Conservation (phyloP, 2,888 invertebrate genomes). For the Cryptus armator region DNA sequence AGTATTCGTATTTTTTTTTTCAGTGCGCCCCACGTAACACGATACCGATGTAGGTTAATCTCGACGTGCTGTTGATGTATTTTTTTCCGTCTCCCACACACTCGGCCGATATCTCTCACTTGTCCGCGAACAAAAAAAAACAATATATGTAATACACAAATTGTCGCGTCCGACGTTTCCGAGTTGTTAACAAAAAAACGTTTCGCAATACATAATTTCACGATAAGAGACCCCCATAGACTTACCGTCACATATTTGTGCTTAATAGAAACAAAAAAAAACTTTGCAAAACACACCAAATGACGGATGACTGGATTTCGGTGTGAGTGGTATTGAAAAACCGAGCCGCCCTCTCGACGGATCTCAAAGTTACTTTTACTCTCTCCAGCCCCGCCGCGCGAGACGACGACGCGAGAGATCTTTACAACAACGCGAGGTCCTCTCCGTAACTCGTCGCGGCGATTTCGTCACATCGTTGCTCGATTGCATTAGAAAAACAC, state of each 20-base stretch:
- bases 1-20: conserved; percentile 49
- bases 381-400: conserved; percentile 3
- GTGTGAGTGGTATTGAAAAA: conserved; percentile 60
- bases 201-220: conserved; percentile 3
- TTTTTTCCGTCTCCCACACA: conserved; percentile 37
- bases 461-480: neutral
- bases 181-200: neutral
- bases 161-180: neutral
- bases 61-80: conserved; percentile 58
- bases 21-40: conserved; percentile 60
- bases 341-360: conserved; percentile 75
- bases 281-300: conserved; percentile 75
- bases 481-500: neutral
- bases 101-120: neutral
- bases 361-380: conserved; percentile 46
- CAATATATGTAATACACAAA: neutral
- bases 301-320: conserved; percentile 74
- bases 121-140: neutral
- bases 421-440: neutral
- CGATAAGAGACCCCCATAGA: conserved; percentile 50
- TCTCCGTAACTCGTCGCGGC: neutral
- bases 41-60: conserved; percentile 66
- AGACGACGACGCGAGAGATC: neutral
- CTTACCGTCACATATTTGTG: conserved; percentile 83
- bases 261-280: conserved; percentile 69